Percentiles rank a stretch among this genome's conserved stretches.
Conservation (phyloP, 2,888 invertebrate genomes). For the Lutraria lutraria region DNA sequence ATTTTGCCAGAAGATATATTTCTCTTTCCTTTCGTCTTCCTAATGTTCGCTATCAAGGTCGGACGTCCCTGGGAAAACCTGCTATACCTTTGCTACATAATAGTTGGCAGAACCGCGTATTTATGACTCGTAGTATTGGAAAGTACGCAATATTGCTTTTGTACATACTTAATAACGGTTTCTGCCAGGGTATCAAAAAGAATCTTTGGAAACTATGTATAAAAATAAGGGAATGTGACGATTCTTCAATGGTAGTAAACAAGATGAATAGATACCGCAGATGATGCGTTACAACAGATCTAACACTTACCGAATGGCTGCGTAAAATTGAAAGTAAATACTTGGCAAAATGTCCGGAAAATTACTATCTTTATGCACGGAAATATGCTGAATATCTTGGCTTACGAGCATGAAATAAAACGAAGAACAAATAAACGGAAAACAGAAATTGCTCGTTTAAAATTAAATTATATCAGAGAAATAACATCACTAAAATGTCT, state of each 20-base stretch:
- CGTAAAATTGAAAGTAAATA: conserved; percentile 43
- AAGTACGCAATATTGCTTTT: conserved; percentile 32
- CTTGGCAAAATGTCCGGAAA: conserved; percentile 31
- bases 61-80: conserved; percentile 25
- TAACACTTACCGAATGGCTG: conserved; percentile 27
- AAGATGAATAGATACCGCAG: conserved; percentile 29
- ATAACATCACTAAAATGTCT: neutral
- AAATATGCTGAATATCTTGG: conserved; percentile 39
- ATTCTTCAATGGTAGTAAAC: conserved; percentile 42
- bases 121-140: conserved; percentile 39
- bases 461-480: conserved; percentile 23
- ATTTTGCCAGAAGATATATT: conserved; percentile 18
- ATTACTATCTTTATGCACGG: conserved; percentile 39
- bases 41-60: conserved; percentile 33
- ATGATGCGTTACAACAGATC: neutral
- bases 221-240: conserved; percentile 31
- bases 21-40: conserved; percentile 5
- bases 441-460: conserved; percentile 14
- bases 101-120: conserved; percentile 29
- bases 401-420: conserved; percentile 24
- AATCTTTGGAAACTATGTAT: conserved; percentile 25
- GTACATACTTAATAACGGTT: conserved; percentile 35
- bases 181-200: conserved; percentile 34
- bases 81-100: conserved; percentile 33
- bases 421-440: conserved; percentile 14